Base-by-base conservation (phyloP, 2,113 vertebrate species). In the Vimba vimba region DNA sequence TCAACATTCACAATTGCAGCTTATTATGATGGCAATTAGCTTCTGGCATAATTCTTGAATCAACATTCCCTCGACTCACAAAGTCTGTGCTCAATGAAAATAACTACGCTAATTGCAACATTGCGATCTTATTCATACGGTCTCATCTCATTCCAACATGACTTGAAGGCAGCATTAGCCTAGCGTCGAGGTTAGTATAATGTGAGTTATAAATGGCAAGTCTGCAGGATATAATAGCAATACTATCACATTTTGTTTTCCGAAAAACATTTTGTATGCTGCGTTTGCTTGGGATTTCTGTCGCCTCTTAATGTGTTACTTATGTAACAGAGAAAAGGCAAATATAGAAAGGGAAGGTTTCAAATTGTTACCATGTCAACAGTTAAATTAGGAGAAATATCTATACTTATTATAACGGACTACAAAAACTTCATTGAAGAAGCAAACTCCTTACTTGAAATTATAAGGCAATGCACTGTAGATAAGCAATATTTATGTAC, bases 381-480 rank as follows among this genome's bases (percentile, higher is more conserved):
- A 27, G 59, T 64, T n/a, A 64, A 80, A 80, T 80, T 45, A 47
- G 12, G 43, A 59, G 30, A 79, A 79, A 79, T 59, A n/a, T 6
- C 9, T 36, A 55, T 33, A 21, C 25, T 43, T 79, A 64, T 64
- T 47, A 64, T 77, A 6, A n/a, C 59, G 76, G 57, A 66, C 25
- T 4, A 30, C 25, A 45, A 27, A 27, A 27, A 47, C 59, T 19
- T 47, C 60, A 76, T 62, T 47, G 55, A 45, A 47, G n/a, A 84
- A 64, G 57, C 47, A 0, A 76, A 50, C 25, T 30, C 55, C 36
- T 77, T 66, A 75, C 33, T 33, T 79, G 62, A 92, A 90, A 90
- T 88, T 92, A 88, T 83, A 91, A 92, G 91, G 87, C 91, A 93
- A 90, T 92, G 91, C 90, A 87, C 88, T 92, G 91, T 90, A 87